These are phyloP conservation scores for Periplaneta americana DNA, from an alignment of 1,140 invertebrate species.

Conservation along the genomic window DNA sequence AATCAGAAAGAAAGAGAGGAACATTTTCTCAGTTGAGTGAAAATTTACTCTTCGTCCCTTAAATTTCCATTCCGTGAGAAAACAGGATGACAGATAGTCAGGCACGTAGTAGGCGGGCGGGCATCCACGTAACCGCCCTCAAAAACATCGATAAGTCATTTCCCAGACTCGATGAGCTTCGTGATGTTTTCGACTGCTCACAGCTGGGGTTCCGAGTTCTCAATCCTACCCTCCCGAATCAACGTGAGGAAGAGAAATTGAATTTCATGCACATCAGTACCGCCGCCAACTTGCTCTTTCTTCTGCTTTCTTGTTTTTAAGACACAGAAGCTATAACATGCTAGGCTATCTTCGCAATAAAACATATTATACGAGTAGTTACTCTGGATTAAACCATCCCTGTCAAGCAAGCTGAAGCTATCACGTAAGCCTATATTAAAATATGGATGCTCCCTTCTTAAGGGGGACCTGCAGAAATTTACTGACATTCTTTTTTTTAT, in stretches of 20 bases:
- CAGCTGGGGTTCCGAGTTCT: not conserved
- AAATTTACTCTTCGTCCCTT: not conserved
- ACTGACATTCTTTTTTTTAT: too few species aligned
- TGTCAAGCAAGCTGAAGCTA: too few species aligned
- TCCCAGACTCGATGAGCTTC: not conserved
- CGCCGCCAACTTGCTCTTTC: too few species aligned
- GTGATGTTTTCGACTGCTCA: not conserved
- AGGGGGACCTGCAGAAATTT: too few species aligned
- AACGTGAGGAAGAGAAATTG: not conserved
- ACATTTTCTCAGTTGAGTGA: not conserved
- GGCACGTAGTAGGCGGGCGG: not conserved
- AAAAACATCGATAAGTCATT: not conserved
- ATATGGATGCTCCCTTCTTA: too few species aligned
- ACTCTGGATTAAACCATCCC: too few species aligned
- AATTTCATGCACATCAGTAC: not conserved
- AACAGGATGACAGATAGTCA: not conserved
- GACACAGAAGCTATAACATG: too few species aligned
- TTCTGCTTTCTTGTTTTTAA: too few species aligned
- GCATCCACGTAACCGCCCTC: not conserved
- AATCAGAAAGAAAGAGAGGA: not conserved
- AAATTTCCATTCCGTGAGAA: not conserved
- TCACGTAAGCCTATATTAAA: too few species aligned
- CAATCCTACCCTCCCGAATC: not conserved
- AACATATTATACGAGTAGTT: too few species aligned
- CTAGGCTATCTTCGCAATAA: too few species aligned